Evolutionary conservation across 2,113 vertebrate species (phyloP), one percentile per base, ranked within the genome.

Genomic region (Paradoxurus hermaphroditus): DNA sequence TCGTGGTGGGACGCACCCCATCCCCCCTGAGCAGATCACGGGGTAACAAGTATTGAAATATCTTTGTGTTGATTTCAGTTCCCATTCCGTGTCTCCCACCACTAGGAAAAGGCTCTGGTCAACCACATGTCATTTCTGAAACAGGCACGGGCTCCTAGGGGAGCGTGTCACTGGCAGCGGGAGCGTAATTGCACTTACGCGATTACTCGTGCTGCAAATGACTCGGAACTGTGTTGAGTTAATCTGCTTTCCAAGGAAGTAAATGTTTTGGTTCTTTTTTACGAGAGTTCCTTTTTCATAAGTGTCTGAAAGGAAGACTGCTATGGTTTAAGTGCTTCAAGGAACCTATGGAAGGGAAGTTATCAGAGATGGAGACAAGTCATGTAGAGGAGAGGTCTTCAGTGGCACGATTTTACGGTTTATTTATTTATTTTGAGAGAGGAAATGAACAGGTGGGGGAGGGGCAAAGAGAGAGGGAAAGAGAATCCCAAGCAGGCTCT

Each of bases 201-300:
- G 18, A 3, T 23, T 49, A 78, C n/a, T 59, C 51, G 0, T 14
- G 46, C 46, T 29, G 7, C 23, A 77, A 25, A 41, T 2, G 31
- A 18, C 44, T 12, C 39, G 1, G 1, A 73, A 46, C 59, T 23
- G 5, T 18, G 29, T 14, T 14, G 31, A 44, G 4, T 59, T 15
- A 51, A 16, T 53, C 46, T 86, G 51, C 92, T 97, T 72, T 96
- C 83, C 63, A 79, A 90, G 96, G 95, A 96, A 63, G 53, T 63
- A 77, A n/a, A 49, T 59, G 46, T 90, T 97, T 94, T 70, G 56
- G 46, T 90, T 95, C 88, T 96, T 83, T 94, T 86, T 95, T 68
- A 31, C 49, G 34, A 27, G n/a, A 16, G 49, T 92, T 93, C 94
- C 83, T 44, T 70, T 95, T 97, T 94, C 53, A 19, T 62, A 73